phyloP scores from a whole-genome alignment of 2,888 invertebrate species.

The Eubasilissa splendida region DNA sequence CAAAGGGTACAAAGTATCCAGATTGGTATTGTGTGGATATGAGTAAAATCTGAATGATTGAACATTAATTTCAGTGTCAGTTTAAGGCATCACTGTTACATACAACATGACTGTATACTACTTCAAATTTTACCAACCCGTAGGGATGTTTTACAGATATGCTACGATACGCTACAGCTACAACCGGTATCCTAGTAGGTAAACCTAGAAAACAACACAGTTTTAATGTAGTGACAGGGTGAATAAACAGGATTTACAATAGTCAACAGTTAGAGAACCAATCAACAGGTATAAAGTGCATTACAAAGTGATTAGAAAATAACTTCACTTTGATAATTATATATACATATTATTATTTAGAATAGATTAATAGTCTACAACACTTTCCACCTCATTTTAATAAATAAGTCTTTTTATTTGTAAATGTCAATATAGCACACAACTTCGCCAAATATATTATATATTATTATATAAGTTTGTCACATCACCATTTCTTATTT shows the following conservation, averaged over 20 bases:
- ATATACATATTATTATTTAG: neutral
- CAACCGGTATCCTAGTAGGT: neutral
- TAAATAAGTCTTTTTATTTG: conserved; percentile 22
- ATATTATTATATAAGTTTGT: neutral
- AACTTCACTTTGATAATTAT: neutral
- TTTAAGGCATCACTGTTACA: no score
- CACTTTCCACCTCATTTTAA: conserved; percentile 2
- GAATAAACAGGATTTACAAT: neutral
- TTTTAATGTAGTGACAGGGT: neutral
- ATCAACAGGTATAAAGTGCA: neutral
- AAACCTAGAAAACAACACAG: neutral
- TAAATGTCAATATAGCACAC: conserved; percentile 6
- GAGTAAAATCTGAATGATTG: no score
- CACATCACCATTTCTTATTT: neutral
- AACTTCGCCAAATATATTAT: neutral
- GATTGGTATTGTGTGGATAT: no score
- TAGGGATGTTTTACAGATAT: neutral
- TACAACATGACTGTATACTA: neutral
- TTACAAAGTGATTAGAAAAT: conserved; percentile 5
- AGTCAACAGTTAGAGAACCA: no score
- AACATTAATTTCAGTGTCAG: no score
- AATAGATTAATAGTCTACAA: neutral
- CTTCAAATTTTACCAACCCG: neutral
- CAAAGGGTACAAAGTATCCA: no score
- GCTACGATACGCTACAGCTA: neutral